These are phyloP conservation scores for Oriolus oriolus DNA, from an alignment of 2,113 vertebrate genomes.

Conservation along the genomic window DNA sequence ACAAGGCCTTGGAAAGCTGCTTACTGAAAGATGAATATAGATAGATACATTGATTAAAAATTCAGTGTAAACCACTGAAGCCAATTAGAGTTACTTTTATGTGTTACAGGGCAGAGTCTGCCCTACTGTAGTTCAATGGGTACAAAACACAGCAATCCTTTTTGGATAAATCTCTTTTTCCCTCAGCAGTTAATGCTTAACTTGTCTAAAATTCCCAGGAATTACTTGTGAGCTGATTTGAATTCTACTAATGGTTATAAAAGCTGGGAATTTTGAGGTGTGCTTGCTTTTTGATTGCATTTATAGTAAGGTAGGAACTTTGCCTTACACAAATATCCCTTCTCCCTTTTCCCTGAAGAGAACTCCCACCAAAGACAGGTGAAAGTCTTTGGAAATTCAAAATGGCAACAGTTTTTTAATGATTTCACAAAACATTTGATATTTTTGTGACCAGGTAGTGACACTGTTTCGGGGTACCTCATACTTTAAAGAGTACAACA, in stretches of 20 bases:
- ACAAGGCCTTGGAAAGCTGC: background rate
- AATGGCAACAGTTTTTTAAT: accelerated
- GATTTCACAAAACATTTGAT: background rate
- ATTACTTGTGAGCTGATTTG: background rate
- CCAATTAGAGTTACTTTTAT: background rate
- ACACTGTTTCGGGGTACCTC: background rate
- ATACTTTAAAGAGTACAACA: background rate
- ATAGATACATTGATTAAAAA: background rate
- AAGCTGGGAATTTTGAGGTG: background rate
- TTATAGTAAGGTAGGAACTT: background rate
- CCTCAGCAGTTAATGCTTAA: background rate
- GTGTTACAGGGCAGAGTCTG: background rate
- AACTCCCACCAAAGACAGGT: background rate
- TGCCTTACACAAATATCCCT: background rate
- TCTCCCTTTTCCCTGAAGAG: background rate
- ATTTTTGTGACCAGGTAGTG: background rate
- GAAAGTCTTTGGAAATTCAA: background rate
- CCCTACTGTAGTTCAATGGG: background rate
- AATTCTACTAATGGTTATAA: background rate
- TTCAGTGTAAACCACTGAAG: background rate
- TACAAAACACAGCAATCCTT: background rate
- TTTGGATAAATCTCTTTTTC: background rate
- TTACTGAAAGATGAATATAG: background rate
- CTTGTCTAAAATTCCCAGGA: background rate
- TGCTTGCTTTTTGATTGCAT: background rate